Evolutionary conservation across 2,888 invertebrate genomes (phyloP), one percentile per base, ranked within the genome.

Genomic region (Odontomyia ornata): DNA sequence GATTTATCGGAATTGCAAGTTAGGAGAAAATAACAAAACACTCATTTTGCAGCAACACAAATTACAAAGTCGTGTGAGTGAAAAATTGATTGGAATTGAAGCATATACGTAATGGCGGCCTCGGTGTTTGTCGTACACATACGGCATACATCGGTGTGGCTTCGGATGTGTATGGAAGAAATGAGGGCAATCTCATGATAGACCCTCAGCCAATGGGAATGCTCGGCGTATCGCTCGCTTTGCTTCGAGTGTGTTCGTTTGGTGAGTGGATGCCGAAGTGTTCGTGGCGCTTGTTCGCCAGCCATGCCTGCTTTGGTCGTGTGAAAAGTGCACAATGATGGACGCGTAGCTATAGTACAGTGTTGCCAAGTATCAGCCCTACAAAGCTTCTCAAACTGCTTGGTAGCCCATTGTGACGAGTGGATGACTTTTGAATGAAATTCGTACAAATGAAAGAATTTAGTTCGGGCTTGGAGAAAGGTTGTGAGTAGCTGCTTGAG

Each of bases 241-340:
- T 2, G 36, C 13, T 67, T 67, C 67, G 67, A 23, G 25, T 67
- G 67, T 67, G 23, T 67, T 67, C 67, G 67, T 43, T 28, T 15
- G 64, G 15, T 15, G 30, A 30, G 52, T 52, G 23, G 60, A 23
- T 21, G 52, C 52, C 52, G 18, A 18, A 13, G 18, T 52, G 52
- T 18, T 52, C 13, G 52, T 52, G 18, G 15, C 7, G 15, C 52
- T 13, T n/a, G 7, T 13, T 4, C 3, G 5, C 15, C 4, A 4
- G 15, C 11, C 7, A 0, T 5, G 60, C 4, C 3, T 11, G 25
- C 11, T 23, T n/a, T 23, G 21, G 7, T 11, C 13, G 21, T 23
- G 60, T 25, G 7, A 23, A 23, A 23, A 60, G 23, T 60, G 25
- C 60, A 60, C n/a, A 7, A 18, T 18, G 56, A 18, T 18, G 56